phyloP scores from a whole-genome alignment of 2,888 invertebrate species.

The Tenthredo scrophulariae region DNA sequence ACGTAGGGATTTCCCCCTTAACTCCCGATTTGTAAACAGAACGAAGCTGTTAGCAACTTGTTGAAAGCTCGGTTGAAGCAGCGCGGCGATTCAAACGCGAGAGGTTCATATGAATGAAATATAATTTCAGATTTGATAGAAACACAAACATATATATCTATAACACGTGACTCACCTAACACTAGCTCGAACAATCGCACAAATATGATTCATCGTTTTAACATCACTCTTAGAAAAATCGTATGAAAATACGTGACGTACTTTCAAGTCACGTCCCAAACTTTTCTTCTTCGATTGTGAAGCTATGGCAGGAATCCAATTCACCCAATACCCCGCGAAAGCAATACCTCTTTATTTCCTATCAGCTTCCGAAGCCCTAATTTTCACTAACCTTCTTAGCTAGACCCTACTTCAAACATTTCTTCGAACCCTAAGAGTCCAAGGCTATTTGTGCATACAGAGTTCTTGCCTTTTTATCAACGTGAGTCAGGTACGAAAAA shows the following conservation, averaged over 20 bases:
- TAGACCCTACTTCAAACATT: not conserved
- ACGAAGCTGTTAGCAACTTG: constrained; percentile 15
- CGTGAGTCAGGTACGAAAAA: not conserved
- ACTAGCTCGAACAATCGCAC: not conserved
- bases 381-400: not conserved
- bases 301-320: not conserved
- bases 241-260: not conserved
- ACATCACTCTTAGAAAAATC: not conserved
- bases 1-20: no score
- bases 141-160: not conserved
- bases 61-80: constrained; percentile 20
- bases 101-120: not conserved
- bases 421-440: not conserved
- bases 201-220: not conserved
- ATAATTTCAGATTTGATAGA: not conserved
- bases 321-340: not conserved
- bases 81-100: not conserved
- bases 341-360: not conserved
- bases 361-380: constrained; percentile 1
- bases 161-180: not conserved
- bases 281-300: not conserved
- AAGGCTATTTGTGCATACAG: not conserved
- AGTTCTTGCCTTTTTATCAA: not conserved
- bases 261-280: not conserved
- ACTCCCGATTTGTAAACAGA: constrained; percentile 42